phyloP scores from a whole-genome alignment of 2,797 vertebrate genomes.

The Cheirogaleus major region DNA sequence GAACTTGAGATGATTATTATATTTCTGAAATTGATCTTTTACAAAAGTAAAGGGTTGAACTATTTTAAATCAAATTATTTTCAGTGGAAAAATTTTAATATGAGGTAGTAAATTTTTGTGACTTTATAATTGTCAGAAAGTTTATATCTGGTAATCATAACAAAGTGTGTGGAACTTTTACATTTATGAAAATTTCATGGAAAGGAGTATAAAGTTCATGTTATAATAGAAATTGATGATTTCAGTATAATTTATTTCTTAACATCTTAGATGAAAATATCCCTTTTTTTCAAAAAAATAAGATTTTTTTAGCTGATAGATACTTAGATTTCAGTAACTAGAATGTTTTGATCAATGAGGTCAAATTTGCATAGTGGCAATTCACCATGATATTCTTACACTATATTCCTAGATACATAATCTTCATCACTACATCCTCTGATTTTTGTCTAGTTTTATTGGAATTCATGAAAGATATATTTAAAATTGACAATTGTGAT shows the following conservation, averaged over 20 bases:
- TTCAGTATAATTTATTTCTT: not conserved
- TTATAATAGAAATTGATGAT: not conserved
- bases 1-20: not conserved
- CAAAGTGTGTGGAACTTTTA: not conserved
- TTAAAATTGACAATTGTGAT: not conserved
- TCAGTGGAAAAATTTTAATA: conserved; percentile 30
- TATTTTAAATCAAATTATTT: not conserved
- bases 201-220: not conserved
- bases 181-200: not conserved
- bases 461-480: not conserved
- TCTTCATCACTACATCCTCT: not conserved
- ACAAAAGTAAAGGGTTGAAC: not conserved
- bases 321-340: not conserved
- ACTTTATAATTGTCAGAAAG: not conserved
- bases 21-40: conserved; percentile 13
- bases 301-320: not conserved
- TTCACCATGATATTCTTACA: not conserved
- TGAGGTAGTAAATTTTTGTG: not conserved
- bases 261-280: not conserved
- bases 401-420: not conserved
- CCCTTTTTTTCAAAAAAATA: not conserved
- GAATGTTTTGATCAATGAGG: not conserved
- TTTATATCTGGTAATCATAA: not conserved
- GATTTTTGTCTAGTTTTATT: not conserved
- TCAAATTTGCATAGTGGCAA: conserved; percentile 12